These are phyloP conservation scores for Brachystomella parvula DNA, from an alignment of 1,140 invertebrate genomes.

Conservation along the genomic window DNA sequence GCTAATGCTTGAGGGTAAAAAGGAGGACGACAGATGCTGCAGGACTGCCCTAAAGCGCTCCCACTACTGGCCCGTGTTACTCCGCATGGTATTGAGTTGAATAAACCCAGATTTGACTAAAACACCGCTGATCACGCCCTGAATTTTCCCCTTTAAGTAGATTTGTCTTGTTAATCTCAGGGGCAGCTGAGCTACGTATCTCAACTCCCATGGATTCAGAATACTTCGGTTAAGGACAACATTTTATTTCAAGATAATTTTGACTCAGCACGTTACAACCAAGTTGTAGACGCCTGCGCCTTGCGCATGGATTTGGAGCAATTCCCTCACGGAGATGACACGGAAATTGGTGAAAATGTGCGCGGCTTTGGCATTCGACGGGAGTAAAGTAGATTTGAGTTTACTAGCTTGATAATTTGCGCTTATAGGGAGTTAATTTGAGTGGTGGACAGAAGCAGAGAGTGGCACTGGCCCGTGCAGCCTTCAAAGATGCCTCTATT, in stretches of 20 bases:
- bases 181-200: slow-evolving; percentile 46
- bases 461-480: slow-evolving; percentile 48
- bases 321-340: slow-evolving; percentile 54
- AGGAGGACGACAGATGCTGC: too few relatives aligned
- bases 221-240: slow-evolving; percentile 48
- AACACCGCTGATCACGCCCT: too few relatives aligned
- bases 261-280: slow-evolving; percentile 44
- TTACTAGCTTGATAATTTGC: neutral
- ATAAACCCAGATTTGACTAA: too few relatives aligned
- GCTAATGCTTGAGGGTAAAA: too few relatives aligned
- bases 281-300: slow-evolving; percentile 48
- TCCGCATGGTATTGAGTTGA: too few relatives aligned
- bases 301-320: slow-evolving; percentile 50
- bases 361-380: too few relatives aligned
- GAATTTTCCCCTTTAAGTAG: too few relatives aligned
- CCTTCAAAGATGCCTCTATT: slow-evolving; percentile 43
- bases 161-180: slow-evolving; percentile 40
- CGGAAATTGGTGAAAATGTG: slow-evolving; percentile 54
- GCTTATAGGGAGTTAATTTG: slow-evolving; percentile 49
- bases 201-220: slow-evolving; percentile 54
- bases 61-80: too few relatives aligned
- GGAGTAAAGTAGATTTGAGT: too few relatives aligned
- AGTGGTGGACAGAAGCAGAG: slow-evolving; percentile 58
- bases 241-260: slow-evolving; percentile 50
- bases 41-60: too few relatives aligned